These are phyloP conservation scores for Drosophila murphyi DNA, from an alignment of 1,140 invertebrate genomes.

Conservation along the genomic window DNA sequence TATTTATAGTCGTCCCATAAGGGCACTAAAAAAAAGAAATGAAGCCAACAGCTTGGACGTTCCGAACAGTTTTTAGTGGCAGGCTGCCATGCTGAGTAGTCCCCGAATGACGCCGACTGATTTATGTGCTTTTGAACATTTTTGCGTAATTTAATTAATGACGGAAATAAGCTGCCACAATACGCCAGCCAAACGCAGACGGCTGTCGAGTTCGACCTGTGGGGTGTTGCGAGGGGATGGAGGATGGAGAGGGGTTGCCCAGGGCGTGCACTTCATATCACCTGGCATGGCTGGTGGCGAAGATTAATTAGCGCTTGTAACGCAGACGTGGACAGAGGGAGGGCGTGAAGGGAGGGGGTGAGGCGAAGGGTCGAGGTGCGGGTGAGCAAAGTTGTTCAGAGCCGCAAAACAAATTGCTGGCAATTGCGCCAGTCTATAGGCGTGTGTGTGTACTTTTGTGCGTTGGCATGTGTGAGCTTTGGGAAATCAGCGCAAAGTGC, in stretches of 20 bases:
- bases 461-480: constrained; percentile 31
- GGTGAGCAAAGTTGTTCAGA: constrained; percentile 51
- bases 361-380: too few relatives aligned
- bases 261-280: constrained; percentile 68
- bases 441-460: neutral
- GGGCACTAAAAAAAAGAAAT: constrained; percentile 64
- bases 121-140: constrained; percentile 82
- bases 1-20: constrained; percentile 73
- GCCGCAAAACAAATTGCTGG: constrained; percentile 73
- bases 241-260: constrained; percentile 11
- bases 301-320: constrained; percentile 78
- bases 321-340: constrained; percentile 41
- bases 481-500: constrained; percentile 77
- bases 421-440: constrained; percentile 54
- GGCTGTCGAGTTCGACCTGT: constrained; percentile 1
- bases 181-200: constrained; percentile 31
- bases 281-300: constrained; percentile 55
- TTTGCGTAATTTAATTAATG: constrained; percentile 82
- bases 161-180: constrained; percentile 61
- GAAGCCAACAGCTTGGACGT: constrained; percentile 21
- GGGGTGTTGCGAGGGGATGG: neutral
- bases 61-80: constrained; percentile 39
- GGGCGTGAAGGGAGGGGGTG: neutral
- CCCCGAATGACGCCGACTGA: constrained; percentile 68
- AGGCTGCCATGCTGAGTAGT: neutral